Evolutionary conservation across 2,797 vertebrate species (phyloP), one percentile per base, ranked within the genome.

Genomic region (Clarias laeviceps): DNA sequence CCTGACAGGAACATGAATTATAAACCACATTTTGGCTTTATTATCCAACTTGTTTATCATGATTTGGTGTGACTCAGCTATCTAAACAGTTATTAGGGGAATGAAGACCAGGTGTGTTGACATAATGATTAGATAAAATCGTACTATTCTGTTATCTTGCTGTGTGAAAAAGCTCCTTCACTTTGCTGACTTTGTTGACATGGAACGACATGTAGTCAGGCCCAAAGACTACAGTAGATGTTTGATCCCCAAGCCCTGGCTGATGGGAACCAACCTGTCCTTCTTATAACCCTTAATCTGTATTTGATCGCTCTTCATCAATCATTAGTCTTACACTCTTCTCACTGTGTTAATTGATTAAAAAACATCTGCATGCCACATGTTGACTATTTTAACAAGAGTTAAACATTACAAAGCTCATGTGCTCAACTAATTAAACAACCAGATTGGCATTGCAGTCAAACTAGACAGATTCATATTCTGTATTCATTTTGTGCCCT

Each of bases 281-380:
- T 56, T 74, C n/a, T 74, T 72, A 72, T 4, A 72, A 15, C n/a
- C 12, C 69, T 72, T 74, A 74, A 56, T 74, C n/a, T 1, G 72
- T 54, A 54, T 74, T 54, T 1, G 12, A 34, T 57, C 14, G 29
- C 59, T 59, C 29, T 59, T 77, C 74, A 34, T 24, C 74, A 59
- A 1, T 77, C 54, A 20, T 34, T 59, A 77, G 74, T 18, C 0
- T 24, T 56, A 76, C 73, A 76, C 29, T 76, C 56, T 50, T 27
- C 15, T 4, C 17, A 56, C 17, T 32, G 11, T 56, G 27, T 76
- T 76, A 20, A 76, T 20, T 6, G 37, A 40, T 40, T 7, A 34
- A 32, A 70, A 72, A 72, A 40, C 69, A 72, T 72, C 72, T 73
- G 70, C 24, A 7, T 40, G 40, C 70, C 70, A 73, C 70, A 73